These are phyloP conservation scores for Tupaia chinensis DNA, from an alignment of 2,113 vertebrate genomes.

Conservation along the genomic window DNA sequence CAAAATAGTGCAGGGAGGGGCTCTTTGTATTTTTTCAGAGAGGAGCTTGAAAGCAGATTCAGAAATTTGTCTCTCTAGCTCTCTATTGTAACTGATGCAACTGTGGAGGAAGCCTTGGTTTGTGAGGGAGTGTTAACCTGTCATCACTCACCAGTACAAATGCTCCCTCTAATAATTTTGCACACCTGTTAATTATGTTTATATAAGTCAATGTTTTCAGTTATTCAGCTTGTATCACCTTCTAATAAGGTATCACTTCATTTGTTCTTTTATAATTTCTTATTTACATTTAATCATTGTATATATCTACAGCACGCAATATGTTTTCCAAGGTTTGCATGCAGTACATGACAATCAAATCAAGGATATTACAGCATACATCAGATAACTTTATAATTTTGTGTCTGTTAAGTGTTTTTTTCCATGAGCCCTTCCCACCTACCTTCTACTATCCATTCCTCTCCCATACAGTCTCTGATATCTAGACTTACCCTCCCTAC, in stretches of 20 bases:
- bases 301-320: too few species aligned
- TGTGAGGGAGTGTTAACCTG: background rate
- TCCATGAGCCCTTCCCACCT: too few species aligned
- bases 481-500: too few species aligned
- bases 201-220: background rate
- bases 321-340: too few species aligned
- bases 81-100: background rate
- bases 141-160: background rate
- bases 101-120: background rate
- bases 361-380: too few species aligned
- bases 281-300: too few species aligned
- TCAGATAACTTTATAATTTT: too few species aligned
- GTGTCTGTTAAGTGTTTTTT: too few species aligned
- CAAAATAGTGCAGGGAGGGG: background rate
- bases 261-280: background rate
- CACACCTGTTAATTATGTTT: background rate
- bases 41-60: background rate
- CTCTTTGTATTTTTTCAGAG: background rate
- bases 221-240: background rate
- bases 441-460: too few species aligned
- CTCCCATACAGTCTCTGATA: too few species aligned
- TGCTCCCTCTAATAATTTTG: background rate
- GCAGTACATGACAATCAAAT: too few species aligned
- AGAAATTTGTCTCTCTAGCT: background rate
- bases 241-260: background rate